Conservation (phyloP, 1,140 invertebrate species). For the Drosophila littoralis region DNA sequence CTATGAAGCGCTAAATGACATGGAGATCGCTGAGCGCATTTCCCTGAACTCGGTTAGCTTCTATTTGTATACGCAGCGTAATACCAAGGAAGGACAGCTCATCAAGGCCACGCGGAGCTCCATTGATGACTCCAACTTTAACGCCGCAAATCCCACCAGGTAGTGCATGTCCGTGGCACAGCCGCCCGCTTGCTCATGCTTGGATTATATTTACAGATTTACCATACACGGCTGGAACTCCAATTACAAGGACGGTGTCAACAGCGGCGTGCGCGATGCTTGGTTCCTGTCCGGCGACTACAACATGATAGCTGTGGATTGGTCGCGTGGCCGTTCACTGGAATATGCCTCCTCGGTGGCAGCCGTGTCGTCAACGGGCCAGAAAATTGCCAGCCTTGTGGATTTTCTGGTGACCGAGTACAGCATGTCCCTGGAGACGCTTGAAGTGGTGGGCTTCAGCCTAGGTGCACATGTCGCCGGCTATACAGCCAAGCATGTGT, state of each 20-base stretch:
- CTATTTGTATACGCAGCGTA: constrained; percentile 61
- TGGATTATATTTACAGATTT: constrained; percentile 30
- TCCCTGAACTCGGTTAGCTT: constrained; percentile 59
- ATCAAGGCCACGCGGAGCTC: constrained; percentile 42
- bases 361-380: constrained; percentile 55
- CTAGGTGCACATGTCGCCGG: constrained; percentile 88
- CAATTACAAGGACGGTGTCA: constrained; percentile 71
- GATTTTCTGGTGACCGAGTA: constrained; percentile 83
- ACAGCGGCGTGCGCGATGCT: constrained; percentile 70
- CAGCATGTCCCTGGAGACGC: constrained; percentile 85
- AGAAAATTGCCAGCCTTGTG: constrained; percentile 85
- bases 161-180: background rate
- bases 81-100: constrained; percentile 44
- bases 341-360: constrained; percentile 85
- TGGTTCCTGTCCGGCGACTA: constrained; percentile 85
- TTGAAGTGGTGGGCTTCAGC: constrained; percentile 88
- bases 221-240: constrained; percentile 80
- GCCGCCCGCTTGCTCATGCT: too few relatives aligned
- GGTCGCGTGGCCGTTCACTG: constrained; percentile 85
- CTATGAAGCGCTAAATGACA: constrained; percentile 45
- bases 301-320: constrained; percentile 87
- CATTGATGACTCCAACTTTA: constrained; percentile 58
- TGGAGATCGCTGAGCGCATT: constrained; percentile 27
- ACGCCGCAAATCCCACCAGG: constrained; percentile 59
- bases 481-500: constrained; percentile 85